Conservation (phyloP, 2,797 vertebrate species). For the Tokudaia muenninki region DNA sequence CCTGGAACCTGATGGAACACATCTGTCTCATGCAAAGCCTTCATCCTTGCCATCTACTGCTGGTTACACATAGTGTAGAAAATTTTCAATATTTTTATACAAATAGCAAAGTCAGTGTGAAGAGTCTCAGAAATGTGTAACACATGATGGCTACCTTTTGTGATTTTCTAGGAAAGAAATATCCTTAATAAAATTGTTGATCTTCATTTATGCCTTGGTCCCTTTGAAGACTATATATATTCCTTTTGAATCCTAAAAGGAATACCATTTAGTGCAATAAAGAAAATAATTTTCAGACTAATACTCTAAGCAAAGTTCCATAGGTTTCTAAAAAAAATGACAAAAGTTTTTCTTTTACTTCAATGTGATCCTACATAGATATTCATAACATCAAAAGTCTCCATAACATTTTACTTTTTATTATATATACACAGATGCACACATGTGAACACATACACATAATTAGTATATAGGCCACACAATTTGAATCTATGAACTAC, state of each 20-base stretch:
- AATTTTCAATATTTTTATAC: slow-evolving; percentile 30
- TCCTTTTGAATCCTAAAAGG: not conserved
- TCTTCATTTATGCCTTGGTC: not conserved
- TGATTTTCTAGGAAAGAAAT: slow-evolving; percentile 51
- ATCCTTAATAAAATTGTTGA: slow-evolving; percentile 21
- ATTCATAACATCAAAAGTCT: not conserved
- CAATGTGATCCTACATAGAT: not conserved
- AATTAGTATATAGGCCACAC: not conserved
- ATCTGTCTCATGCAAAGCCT: not conserved
- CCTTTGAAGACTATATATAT: not conserved
- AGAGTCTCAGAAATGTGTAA: slow-evolving; percentile 55
- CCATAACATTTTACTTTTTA: not conserved
- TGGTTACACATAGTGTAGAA: not conserved
- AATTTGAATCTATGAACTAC: not conserved
- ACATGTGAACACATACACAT: not conserved
- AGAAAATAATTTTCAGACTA: not conserved
- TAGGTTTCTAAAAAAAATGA: not conserved
- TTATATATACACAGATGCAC: not conserved
- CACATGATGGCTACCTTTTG: not conserved
- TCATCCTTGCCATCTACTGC: not conserved
- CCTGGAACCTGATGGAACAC: not conserved
- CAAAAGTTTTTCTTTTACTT: not conserved
- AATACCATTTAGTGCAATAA: not conserved
- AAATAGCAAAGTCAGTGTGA: slow-evolving; percentile 10
- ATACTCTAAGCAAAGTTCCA: not conserved